These are phyloP conservation scores for Propithecus deckenii DNA, from an alignment of 2,797 vertebrate genomes.

Conservation along the genomic window DNA sequence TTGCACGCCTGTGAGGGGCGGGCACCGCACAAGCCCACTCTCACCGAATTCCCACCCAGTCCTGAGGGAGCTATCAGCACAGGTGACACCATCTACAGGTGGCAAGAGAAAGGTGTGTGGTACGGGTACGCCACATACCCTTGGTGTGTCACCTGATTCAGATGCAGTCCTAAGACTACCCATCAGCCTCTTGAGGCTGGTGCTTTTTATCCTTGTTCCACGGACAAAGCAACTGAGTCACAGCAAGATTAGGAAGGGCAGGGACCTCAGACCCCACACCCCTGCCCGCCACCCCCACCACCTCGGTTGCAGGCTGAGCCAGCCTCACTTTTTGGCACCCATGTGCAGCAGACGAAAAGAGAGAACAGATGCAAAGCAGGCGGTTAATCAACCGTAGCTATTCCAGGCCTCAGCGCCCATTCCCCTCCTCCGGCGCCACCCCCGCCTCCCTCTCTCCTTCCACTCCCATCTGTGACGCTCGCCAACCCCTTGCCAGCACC, in stretches of 20 bases:
- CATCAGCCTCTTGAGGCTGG: not conserved
- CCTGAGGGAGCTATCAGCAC: not conserved
- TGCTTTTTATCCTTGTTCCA: not conserved
- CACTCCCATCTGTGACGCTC: not conserved
- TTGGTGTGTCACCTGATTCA: accelerated
- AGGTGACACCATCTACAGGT: not conserved
- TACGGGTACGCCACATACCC: accelerated
- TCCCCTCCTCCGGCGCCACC: not conserved
- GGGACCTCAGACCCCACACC: not conserved
- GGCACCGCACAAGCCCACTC: accelerated
- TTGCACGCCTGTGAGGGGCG: accelerated
- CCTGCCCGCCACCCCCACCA: not conserved
- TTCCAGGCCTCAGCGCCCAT: not conserved
- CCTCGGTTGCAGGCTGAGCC: not conserved
- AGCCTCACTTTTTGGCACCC: not conserved
- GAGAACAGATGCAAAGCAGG: slow-evolving; percentile 16
- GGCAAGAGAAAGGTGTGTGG: no score
- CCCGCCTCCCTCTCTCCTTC: not conserved
- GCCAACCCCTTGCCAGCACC: not conserved
- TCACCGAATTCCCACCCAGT: not conserved
- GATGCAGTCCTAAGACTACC: not conserved
- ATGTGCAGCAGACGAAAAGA: not conserved
- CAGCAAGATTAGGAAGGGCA: not conserved
- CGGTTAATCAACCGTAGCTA: not conserved
- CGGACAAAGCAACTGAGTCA: not conserved